A percentile compares a stretch with the other conserved stretches of the same genome.
phyloP scores from a whole-genome alignment of 53 echinoderm and acorn worm genomes.

The Hippasteria phrygiana region DNA sequence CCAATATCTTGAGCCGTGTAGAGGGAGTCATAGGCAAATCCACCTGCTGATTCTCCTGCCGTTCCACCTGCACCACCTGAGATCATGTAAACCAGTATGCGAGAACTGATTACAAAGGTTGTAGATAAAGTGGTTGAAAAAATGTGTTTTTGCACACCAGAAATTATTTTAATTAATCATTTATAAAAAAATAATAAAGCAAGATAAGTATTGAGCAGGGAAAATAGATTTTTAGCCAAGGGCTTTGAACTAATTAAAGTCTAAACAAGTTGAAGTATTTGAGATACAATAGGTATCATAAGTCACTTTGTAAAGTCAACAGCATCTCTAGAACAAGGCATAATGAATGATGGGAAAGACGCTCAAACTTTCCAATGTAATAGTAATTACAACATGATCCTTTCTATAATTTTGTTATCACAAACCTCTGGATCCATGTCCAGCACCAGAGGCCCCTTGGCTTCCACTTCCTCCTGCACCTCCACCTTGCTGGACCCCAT shows the following conservation, averaged over 20 bases:
- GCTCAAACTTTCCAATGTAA: too few relatives aligned
- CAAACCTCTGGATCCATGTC: constrained; percentile 87
- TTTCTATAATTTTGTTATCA: background rate
- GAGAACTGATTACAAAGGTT: too few relatives aligned
- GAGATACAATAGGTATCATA: background rate
- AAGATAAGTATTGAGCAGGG: background rate
- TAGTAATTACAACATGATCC: background rate
- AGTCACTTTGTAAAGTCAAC: too few relatives aligned
- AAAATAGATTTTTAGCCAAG: too few relatives aligned
- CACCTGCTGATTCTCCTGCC: constrained; percentile 39
- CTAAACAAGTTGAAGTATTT: too few relatives aligned
- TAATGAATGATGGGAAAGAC: too few relatives aligned
- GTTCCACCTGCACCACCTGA: constrained; percentile 42
- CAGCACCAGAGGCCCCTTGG: constrained; percentile 67
- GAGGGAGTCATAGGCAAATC: constrained; percentile 75
- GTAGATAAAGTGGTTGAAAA: too few relatives aligned
- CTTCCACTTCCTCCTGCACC: constrained; percentile 64
- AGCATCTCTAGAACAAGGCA: too few relatives aligned
- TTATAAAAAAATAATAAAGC: background rate
- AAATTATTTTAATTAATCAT: too few relatives aligned
- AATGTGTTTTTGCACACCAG: too few relatives aligned
- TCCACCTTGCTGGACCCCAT: constrained; percentile 57
- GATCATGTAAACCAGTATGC: too few relatives aligned
- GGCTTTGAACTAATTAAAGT: too few relatives aligned
- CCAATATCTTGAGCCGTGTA: constrained; percentile 68